phyloP scores from a whole-genome alignment of 1,140 invertebrate species.

The Homarus americanus region DNA sequence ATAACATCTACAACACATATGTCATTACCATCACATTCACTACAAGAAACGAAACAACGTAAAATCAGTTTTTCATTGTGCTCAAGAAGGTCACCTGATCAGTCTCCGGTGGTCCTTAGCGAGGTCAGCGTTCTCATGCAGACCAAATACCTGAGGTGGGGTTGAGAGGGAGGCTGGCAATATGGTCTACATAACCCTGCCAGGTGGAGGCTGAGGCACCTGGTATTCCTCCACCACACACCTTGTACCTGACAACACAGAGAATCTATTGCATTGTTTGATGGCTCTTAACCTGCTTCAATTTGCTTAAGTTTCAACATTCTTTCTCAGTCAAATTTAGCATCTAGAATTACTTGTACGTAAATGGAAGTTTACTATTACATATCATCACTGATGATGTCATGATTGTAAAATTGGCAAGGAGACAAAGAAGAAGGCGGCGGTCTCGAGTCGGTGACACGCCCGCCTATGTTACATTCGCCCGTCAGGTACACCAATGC shows the following conservation, averaged over 20 bases:
- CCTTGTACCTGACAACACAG: slow-evolving; percentile 38
- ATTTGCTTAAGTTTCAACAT: neutral
- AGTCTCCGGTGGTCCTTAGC: slow-evolving; percentile 95
- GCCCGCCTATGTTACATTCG: slow-evolving; percentile 97
- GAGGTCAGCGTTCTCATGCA: slow-evolving; percentile 90
- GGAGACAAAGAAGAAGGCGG: slow-evolving; percentile 89
- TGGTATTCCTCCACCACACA: slow-evolving; percentile 77
- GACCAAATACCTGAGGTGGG: slow-evolving; percentile 84
- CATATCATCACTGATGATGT: slow-evolving; percentile 77
- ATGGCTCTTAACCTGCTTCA: neutral
- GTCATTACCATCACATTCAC: too few relatives aligned
- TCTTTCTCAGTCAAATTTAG: neutral
- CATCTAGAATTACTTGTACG: too few relatives aligned
- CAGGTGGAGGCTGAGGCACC: slow-evolving; percentile 53
- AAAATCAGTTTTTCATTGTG: too few relatives aligned
- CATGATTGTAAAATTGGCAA: slow-evolving; percentile 87
- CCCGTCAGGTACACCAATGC: slow-evolving; percentile 94
- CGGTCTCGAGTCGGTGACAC: slow-evolving; percentile 96
- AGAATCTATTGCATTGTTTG: neutral
- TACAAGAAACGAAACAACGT: too few relatives aligned
- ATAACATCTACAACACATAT: too few relatives aligned
- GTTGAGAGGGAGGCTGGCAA: slow-evolving; percentile 44
- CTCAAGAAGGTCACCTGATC: slow-evolving; percentile 84
- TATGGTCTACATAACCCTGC: slow-evolving; percentile 66
- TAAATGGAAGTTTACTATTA: neutral